phyloP scores from a whole-genome alignment of 1,140 invertebrate species.

The Diorhabda carinulata region DNA sequence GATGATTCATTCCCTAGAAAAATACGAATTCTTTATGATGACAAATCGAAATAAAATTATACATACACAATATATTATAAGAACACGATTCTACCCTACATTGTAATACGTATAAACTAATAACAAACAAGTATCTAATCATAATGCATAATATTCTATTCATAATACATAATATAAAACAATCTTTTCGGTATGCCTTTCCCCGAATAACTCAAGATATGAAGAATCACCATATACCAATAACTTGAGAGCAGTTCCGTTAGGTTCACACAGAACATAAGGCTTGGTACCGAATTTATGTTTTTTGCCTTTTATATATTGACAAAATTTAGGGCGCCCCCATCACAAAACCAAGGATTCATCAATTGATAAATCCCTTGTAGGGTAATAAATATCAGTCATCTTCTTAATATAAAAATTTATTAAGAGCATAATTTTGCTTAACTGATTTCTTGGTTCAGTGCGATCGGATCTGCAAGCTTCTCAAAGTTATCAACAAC shows the following conservation, averaged over 20 bases:
- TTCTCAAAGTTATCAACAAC: constrained; percentile 21
- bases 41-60: no score
- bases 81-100: no score
- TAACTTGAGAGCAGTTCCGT: constrained; percentile 26
- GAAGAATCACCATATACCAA: constrained; percentile 26
- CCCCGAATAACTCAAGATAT: constrained; percentile 1
- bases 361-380: constrained; percentile 34
- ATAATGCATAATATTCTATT: no score
- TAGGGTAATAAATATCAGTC: constrained; percentile 31
- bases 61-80: no score
- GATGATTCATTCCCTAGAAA: no score
- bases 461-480: constrained; percentile 18
- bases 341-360: constrained; percentile 41
- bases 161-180: background rate
- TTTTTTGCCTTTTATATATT: constrained; percentile 41
- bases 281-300: constrained; percentile 40
- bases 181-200: constrained; percentile 21
- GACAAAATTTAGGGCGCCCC: constrained; percentile 38
- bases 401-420: constrained; percentile 39
- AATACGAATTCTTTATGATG: no score
- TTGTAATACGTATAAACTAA: no score
- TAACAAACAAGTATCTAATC: no score
- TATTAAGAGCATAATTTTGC: constrained; percentile 25
- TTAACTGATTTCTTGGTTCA: constrained; percentile 9
- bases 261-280: constrained; percentile 28